These are phyloP conservation scores for Melipona bicolor DNA, from an alignment of 2,888 invertebrate species.

Conservation along the genomic window DNA sequence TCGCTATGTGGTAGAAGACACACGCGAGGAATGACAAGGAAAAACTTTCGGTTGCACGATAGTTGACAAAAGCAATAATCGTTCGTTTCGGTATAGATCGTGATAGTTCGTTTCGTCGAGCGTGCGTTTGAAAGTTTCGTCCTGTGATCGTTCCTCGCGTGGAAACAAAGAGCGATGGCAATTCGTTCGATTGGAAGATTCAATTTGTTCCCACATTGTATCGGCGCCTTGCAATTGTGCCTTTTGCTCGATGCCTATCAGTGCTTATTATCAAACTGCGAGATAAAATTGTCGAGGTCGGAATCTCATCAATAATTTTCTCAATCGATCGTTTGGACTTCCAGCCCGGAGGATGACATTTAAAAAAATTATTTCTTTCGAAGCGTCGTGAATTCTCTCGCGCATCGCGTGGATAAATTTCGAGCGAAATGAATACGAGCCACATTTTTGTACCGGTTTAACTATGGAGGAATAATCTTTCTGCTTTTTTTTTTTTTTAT, in stretches of 20 bases:
- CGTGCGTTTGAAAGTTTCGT: not conserved
- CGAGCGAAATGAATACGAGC: no score
- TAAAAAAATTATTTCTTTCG: no score
- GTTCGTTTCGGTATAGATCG: no score
- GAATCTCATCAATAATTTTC: not conserved
- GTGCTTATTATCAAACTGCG: not conserved
- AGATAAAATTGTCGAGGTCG: no score
- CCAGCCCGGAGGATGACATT: not conserved
- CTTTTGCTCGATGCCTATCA: not conserved
- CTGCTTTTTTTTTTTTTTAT: no score
- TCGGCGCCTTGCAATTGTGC: constrained; percentile 17
- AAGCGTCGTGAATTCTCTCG: no score
- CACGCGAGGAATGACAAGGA: not conserved
- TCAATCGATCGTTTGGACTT: not conserved
- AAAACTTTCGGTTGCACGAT: not conserved
- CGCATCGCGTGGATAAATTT: no score
- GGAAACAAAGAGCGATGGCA: not conserved
- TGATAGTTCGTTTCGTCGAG: not conserved
- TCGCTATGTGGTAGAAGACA: no score
- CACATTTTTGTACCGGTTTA: no score
- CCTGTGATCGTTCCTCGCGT: not conserved
- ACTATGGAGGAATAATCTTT: no score
- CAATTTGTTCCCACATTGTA: constrained; percentile 31
- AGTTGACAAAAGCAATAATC: not conserved
- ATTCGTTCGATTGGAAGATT: constrained; percentile 1